phyloP scores from a whole-genome alignment of 2,113 vertebrate genomes.

The Protomyctophum bolini region DNA sequence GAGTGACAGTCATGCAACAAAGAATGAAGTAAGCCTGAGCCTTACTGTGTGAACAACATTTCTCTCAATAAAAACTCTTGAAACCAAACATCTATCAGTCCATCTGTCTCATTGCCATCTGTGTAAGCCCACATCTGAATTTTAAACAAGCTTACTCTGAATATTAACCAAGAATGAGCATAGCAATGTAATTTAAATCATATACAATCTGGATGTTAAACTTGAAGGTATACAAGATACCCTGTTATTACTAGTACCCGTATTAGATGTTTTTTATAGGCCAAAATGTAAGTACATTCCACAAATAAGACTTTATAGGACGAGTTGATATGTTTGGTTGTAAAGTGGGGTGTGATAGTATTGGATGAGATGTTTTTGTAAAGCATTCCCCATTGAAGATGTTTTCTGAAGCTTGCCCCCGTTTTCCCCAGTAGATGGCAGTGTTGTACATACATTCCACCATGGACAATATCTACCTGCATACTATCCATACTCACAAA shows the following conservation, averaged over 20 bases:
- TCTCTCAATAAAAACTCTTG: conserved; percentile 57
- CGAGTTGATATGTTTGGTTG: no score
- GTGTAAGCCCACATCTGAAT: background rate
- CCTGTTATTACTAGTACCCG: no score
- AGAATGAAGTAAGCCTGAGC: conserved; percentile 12
- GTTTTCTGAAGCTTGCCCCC: background rate
- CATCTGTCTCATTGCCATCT: conserved; percentile 21
- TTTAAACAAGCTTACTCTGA: no score
- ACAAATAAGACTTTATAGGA: no score
- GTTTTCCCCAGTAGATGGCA: conserved; percentile 53
- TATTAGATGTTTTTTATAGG: no score
- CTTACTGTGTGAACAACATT: conserved; percentile 38
- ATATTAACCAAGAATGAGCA: no score
- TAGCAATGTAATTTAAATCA: no score
- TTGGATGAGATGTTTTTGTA: no score
- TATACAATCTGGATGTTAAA: no score
- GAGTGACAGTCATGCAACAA: background rate
- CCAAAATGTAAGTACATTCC: no score
- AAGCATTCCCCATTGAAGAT: background rate
- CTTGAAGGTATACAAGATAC: no score
- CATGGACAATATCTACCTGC: background rate
- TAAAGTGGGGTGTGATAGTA: no score
- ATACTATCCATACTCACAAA: background rate
- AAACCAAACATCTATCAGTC: background rate
- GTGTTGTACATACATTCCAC: conserved; percentile 9